These are phyloP conservation scores for Vicugna pacos DNA, from an alignment of 2,113 vertebrate species.

Conservation along the genomic window DNA sequence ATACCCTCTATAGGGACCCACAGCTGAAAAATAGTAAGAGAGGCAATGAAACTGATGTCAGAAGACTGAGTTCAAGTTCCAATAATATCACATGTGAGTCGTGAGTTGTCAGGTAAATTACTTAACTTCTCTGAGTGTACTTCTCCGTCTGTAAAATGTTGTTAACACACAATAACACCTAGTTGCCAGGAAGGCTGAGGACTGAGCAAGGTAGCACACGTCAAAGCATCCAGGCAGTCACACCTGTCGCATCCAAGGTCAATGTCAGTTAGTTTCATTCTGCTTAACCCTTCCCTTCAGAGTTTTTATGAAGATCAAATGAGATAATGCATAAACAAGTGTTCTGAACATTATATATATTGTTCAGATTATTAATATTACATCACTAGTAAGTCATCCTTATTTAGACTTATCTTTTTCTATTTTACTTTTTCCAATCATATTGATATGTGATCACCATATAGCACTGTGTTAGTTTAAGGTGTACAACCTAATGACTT, in stretches of 20 bases:
- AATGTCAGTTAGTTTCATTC: background rate
- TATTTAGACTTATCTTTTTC: background rate
- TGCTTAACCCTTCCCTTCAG: background rate
- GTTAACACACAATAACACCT: background rate
- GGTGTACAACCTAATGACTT: background rate
- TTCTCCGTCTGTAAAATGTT: background rate
- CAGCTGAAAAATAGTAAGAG: background rate
- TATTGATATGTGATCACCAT: background rate
- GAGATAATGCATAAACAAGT: background rate
- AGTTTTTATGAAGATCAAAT: background rate
- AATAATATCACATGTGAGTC: background rate
- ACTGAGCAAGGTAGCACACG: background rate
- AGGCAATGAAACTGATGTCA: background rate
- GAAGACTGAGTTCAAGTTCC: background rate
- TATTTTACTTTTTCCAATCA: background rate
- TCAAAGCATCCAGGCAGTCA: background rate
- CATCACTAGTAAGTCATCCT: background rate
- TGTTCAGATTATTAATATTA: background rate
- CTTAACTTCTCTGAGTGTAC: background rate
- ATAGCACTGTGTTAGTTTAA: background rate
- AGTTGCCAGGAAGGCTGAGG: background rate
- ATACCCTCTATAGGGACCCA: background rate
- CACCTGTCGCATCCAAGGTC: background rate
- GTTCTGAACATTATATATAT: background rate
- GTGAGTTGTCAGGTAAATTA: background rate